Percentiles rank a stretch among this genome's conserved stretches.
phyloP scores from a whole-genome alignment of 2,797 vertebrate species.

The Phylloscopus collybita region DNA sequence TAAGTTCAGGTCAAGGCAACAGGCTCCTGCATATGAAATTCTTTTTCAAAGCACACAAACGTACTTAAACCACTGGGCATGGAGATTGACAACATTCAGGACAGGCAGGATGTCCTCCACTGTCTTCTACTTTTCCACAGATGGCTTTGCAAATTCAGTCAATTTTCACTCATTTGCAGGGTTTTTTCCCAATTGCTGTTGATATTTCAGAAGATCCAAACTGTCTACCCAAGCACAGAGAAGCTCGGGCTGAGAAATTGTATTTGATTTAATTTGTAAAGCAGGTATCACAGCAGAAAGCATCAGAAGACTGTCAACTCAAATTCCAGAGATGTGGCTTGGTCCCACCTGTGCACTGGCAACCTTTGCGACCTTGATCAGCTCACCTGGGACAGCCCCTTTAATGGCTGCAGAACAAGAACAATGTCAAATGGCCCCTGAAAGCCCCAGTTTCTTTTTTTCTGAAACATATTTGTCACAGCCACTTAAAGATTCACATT shows the following conservation, averaged over 20 bases:
- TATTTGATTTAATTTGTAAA: neutral
- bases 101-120: neutral
- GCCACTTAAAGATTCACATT: neutral
- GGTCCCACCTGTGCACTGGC: neutral
- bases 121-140: neutral
- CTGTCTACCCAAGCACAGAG: neutral
- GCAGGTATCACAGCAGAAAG: neutral
- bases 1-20: constrained; percentile 71
- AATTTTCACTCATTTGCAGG: neutral
- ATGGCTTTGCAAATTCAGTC: neutral
- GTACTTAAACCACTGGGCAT: neutral
- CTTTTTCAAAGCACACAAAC: constrained; percentile 30
- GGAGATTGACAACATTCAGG: neutral
- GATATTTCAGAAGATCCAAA: neutral
- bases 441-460: neutral
- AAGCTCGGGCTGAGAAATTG: neutral
- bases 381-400: neutral
- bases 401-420: neutral
- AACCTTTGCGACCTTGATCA: neutral
- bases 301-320: neutral
- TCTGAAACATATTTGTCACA: neutral
- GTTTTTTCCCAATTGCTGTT: neutral
- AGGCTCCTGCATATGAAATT: constrained; percentile 35
- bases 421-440: neutral
- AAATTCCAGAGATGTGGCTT: neutral